phyloP scores from a whole-genome alignment of 1,140 invertebrate species.

The Cherax quadricarinatus region DNA sequence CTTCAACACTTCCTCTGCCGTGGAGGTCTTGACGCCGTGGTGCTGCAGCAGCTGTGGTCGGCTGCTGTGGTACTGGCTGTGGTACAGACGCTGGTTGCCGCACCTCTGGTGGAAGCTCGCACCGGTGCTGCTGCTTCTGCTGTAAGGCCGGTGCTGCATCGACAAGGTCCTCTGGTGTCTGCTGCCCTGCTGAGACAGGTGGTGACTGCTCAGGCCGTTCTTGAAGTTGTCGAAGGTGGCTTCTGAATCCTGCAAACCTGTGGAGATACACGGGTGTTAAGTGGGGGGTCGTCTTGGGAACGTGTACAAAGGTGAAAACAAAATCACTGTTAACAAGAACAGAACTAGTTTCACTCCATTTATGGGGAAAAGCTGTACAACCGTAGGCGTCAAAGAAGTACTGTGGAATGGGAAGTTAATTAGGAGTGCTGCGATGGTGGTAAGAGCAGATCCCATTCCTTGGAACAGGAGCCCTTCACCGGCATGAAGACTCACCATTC shows the following conservation, averaged over 20 bases:
- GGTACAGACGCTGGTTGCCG: neutral
- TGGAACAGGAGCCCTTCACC: no score
- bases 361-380: no score
- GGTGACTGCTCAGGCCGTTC: conserved; percentile 17
- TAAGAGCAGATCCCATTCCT: no score
- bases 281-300: no score
- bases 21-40: neutral
- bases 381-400: no score
- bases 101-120: neutral
- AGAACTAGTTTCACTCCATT: no score
- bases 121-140: neutral
- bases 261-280: neutral
- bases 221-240: conserved; percentile 38
- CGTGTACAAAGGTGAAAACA: no score
- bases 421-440: no score
- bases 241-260: conserved; percentile 23
- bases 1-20: neutral
- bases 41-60: neutral
- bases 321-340: neutral
- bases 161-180: conserved; percentile 12
- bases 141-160: conserved; percentile 17
- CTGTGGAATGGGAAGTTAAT: no score
- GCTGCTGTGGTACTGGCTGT: neutral
- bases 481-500: no score
- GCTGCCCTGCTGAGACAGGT: neutral